A percentile compares a stretch with the other conserved stretches of the same genome.
phyloP scores from a whole-genome alignment of 2,113 vertebrate species.

The Phoxinus phoxinus region DNA sequence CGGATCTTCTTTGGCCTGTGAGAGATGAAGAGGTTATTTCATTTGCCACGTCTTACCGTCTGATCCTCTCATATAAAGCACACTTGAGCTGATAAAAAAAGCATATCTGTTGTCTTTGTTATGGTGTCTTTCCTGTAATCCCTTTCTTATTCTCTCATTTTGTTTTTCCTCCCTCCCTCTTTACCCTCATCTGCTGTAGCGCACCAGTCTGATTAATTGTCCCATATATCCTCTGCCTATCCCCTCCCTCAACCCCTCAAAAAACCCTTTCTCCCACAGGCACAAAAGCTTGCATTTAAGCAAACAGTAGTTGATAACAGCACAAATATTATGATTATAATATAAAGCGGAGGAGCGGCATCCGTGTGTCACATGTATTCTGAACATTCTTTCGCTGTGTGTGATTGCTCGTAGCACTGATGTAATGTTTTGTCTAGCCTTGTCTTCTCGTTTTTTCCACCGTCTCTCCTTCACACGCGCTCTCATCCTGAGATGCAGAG shows the following conservation, averaged over 20 bases:
- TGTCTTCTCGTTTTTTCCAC: background rate
- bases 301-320: background rate
- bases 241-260: slow-evolving; percentile 49
- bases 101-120: background rate
- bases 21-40: slow-evolving; percentile 25
- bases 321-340: background rate
- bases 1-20: background rate
- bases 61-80: slow-evolving; percentile 32
- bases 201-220: slow-evolving; percentile 64
- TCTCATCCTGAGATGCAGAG: background rate
- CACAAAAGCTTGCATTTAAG: slow-evolving; percentile 29
- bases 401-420: slow-evolving; percentile 16
- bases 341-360: background rate
- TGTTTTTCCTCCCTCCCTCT: slow-evolving; percentile 11
- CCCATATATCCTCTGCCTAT: slow-evolving; percentile 68
- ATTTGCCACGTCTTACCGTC: slow-evolving; percentile 32
- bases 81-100: slow-evolving; percentile 28
- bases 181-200: slow-evolving; percentile 42
- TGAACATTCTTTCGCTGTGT: slow-evolving; percentile 6
- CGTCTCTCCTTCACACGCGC: background rate
- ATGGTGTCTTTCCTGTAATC: slow-evolving; percentile 44
- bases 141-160: slow-evolving; percentile 31
- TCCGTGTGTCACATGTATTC: background rate
- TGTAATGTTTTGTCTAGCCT: slow-evolving; percentile 37
- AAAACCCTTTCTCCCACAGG: slow-evolving; percentile 53